Conservation (phyloP, 2,888 invertebrate genomes). For the Cistogaster globosa region DNA sequence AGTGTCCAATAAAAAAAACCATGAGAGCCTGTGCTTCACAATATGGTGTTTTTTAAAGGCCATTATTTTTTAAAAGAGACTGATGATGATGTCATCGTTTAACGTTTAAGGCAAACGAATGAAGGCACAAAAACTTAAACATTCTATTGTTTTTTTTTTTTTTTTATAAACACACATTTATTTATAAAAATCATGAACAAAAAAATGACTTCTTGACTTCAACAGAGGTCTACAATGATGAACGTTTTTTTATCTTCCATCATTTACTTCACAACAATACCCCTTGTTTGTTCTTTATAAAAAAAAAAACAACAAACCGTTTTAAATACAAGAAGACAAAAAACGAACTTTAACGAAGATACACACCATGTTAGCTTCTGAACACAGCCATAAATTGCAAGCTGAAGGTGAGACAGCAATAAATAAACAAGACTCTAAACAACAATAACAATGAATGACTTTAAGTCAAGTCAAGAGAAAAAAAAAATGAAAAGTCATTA, state of each 20-base stretch:
- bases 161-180: not conserved
- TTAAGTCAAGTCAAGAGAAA: slow-evolving; percentile 36
- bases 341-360: slow-evolving; percentile 41
- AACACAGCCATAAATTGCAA: slow-evolving; percentile 19
- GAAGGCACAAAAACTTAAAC: slow-evolving; percentile 34
- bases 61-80: slow-evolving; percentile 22
- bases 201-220: slow-evolving; percentile 68
- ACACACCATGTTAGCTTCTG: slow-evolving; percentile 53
- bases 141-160: slow-evolving; percentile 16
- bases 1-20: not conserved
- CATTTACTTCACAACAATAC: slow-evolving; percentile 43
- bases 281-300: slow-evolving; percentile 47
- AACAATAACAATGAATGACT: slow-evolving; percentile 25
- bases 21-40: not conserved
- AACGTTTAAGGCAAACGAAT: slow-evolving; percentile 32
- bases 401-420: slow-evolving; percentile 69
- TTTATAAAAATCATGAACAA: slow-evolving; percentile 27
- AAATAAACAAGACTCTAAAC: slow-evolving; percentile 40
- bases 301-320: not conserved
- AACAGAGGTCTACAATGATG: slow-evolving; percentile 65
- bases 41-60: slow-evolving; percentile 33
- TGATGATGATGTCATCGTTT: slow-evolving; percentile 69
- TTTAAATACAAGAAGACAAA: not conserved
- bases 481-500: slow-evolving; percentile 54
- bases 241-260: slow-evolving; percentile 30